These are phyloP conservation scores for Colinus virginianus DNA, from an alignment of 2,113 vertebrate species.

Conservation along the genomic window DNA sequence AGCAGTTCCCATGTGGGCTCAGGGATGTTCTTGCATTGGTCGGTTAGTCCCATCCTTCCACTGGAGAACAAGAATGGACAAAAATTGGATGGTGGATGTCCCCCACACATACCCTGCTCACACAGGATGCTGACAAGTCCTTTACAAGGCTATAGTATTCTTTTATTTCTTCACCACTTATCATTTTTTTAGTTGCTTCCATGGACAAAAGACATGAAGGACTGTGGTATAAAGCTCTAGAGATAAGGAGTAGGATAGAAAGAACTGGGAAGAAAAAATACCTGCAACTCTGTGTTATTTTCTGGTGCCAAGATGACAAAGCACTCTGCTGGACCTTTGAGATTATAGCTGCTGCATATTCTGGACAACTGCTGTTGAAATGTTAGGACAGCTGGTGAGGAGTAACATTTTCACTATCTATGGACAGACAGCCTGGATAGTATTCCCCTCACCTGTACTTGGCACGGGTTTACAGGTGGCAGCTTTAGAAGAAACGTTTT, in stretches of 20 bases:
- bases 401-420: not conserved
- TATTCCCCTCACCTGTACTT: not conserved
- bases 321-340: not conserved
- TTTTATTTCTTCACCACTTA: not conserved
- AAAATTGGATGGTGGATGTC: not conserved
- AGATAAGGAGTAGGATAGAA: not conserved
- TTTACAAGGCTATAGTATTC: not conserved
- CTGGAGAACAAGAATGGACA: accelerated
- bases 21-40: not conserved
- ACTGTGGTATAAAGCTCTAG: not conserved
- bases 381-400: not conserved
- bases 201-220: not conserved
- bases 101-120: not conserved
- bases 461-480: not conserved
- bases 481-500: not conserved
- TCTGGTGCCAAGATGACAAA: not conserved
- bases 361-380: not conserved
- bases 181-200: not conserved
- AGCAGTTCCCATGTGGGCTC: not conserved
- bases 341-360: not conserved
- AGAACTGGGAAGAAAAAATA: not conserved
- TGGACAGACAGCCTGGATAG: not conserved
- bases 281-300: not conserved
- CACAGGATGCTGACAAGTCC: not conserved
- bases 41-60: not conserved